Percentiles rank a stretch among this genome's conserved stretches.
phyloP scores from a whole-genome alignment of 2,113 vertebrate species.

The Equus quagga region DNA sequence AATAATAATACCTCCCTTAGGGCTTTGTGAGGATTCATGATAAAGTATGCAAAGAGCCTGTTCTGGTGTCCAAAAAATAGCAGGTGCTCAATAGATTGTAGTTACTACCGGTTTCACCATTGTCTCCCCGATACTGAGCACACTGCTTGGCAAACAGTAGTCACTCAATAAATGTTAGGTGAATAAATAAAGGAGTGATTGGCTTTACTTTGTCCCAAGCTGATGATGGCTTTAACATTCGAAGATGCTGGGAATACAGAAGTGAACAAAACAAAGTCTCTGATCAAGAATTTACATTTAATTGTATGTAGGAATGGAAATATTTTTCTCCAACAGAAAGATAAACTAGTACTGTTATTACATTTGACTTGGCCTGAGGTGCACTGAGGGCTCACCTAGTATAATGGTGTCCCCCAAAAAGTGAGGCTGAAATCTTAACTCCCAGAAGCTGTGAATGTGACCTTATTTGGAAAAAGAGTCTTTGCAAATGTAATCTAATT shows the following conservation, averaged over 20 bases:
- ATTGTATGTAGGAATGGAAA: not conserved
- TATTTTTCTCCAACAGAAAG: not conserved
- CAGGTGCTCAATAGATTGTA: not conserved
- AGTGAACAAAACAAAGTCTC: not conserved
- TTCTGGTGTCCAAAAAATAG: not conserved
- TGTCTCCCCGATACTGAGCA: not conserved
- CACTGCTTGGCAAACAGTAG: not conserved
- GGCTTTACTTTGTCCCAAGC: not conserved
- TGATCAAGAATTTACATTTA: not conserved
- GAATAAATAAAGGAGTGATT: not conserved
- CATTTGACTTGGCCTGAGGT: not conserved
- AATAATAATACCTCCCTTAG: not conserved
- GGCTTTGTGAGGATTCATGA: not conserved
- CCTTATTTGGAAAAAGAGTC: not conserved
- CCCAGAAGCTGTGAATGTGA: not conserved
- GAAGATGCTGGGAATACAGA: not conserved
- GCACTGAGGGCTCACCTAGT: not conserved
- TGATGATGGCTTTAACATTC: slow-evolving; percentile 27
- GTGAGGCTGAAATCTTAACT: not conserved
- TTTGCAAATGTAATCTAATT: not conserved
- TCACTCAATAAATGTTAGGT: not conserved
- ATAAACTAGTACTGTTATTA: not conserved
- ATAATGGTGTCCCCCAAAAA: not conserved
- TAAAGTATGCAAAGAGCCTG: not conserved
- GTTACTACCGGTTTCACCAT: not conserved